Evolutionary conservation across 2,113 vertebrate genomes (phyloP).

Genomic region (Myiozetetes cayanensis): DNA sequence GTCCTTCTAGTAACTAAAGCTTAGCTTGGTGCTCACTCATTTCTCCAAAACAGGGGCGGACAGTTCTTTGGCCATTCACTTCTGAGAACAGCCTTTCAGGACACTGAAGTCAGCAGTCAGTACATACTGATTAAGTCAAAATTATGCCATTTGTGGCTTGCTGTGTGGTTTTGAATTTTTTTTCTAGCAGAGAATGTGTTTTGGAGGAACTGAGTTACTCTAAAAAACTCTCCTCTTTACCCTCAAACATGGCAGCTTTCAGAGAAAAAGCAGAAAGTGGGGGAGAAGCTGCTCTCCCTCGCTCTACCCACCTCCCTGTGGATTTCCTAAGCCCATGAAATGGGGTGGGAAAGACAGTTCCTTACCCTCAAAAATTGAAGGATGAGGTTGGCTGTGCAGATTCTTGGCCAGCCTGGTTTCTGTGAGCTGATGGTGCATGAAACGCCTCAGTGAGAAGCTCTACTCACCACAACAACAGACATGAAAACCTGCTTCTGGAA

Average conservation of each 20-base stretch:
- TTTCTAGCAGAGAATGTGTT: background rate
- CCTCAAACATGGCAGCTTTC: background rate
- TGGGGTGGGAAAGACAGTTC: background rate
- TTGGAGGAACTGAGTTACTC: background rate
- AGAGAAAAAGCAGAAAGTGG: background rate
- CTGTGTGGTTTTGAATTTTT: background rate
- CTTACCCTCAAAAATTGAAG: background rate
- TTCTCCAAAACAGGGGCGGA: background rate
- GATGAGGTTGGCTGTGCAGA: background rate
- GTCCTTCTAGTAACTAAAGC: background rate
- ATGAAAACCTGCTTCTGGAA: background rate
- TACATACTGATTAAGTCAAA: background rate
- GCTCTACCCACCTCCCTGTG: background rate
- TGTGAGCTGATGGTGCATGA: rapidly evolving
- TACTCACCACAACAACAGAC: rapidly evolving
- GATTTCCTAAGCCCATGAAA: background rate
- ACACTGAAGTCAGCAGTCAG: background rate
- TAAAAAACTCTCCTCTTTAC: background rate
- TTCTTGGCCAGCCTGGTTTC: background rate
- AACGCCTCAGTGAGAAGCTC: background rate
- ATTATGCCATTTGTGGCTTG: background rate
- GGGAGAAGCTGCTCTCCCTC: background rate
- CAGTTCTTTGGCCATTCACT: background rate
- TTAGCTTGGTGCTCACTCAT: rapidly evolving
- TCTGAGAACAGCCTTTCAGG: background rate